These are phyloP conservation scores for Phycodurus eques DNA, from an alignment of 2,113 vertebrate species.

Conservation along the genomic window DNA sequence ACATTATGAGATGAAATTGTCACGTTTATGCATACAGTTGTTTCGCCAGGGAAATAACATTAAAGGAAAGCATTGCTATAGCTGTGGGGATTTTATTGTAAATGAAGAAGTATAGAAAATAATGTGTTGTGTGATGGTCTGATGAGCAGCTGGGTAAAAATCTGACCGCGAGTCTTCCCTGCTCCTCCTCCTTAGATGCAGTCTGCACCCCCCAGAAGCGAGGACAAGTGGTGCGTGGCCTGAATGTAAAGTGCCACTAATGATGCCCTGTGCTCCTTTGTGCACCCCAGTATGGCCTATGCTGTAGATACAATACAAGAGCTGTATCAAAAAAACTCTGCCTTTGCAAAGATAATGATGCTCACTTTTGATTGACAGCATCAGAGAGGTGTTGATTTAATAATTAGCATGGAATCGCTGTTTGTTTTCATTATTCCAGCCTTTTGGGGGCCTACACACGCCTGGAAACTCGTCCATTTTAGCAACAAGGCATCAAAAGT, in stretches of 20 bases:
- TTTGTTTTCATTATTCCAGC: not conserved
- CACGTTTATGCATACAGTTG: not conserved
- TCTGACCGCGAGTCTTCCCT: not conserved
- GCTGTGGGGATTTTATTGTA: not conserved
- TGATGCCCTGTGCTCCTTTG: conserved; percentile 6
- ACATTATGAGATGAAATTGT: not conserved
- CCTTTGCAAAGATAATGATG: not conserved
- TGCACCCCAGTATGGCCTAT: not conserved
- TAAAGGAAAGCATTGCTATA: not conserved
- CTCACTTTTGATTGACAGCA: not conserved
- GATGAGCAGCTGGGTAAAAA: not conserved
- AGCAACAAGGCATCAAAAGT: not conserved
- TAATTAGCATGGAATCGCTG: not conserved
- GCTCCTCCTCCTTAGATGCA: not conserved
- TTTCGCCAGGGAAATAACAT: not conserved
- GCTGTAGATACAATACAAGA: not conserved
- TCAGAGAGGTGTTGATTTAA: not conserved
- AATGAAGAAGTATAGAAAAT: not conserved
- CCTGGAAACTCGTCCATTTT: not conserved
- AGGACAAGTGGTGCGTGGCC: conserved; percentile 1
- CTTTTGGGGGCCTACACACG: not conserved
- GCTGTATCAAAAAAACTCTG: not conserved
- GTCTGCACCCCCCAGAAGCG: not conserved
- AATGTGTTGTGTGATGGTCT: not conserved
- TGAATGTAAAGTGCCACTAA: conserved; percentile 9